Evolutionary conservation across 2,888 invertebrate genomes (phyloP), one percentile per base, ranked within the genome.

Genomic region (Aporophyla nigra): DNA sequence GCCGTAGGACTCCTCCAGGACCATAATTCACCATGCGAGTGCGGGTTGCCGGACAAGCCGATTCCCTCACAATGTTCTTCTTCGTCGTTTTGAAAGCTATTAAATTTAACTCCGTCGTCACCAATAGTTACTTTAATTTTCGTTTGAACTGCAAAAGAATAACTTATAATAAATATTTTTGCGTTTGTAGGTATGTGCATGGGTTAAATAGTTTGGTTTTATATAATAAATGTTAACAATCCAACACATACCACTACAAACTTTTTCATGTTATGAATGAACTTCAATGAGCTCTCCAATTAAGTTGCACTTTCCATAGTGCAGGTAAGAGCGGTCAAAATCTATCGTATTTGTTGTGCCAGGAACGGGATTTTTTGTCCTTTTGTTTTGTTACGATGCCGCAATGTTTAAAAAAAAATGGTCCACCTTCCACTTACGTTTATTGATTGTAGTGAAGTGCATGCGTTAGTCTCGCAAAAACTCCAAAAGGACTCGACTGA

Each of bases 51-150:
- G 43, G 43, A 46, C 43, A 46, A 10, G 43, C 43, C 6, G 7
- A 24, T 56, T 58, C 27, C 24, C 16, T 58, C 27, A 58, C 56
- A 3, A 7, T 27, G 27, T 7, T 16, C 16, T 58, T 27, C 24
- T 7, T 24, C 16, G 2, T 16, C 27, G 56, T 27, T 58, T 58
- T 27, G 27, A 14, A 0, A 56, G 24, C 14, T 19, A 33, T 33
- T 9, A 33, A 19, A 7, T 19, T 7, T 40, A 3, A 21, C 12
- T 19, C 1, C 19, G 12, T 49, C 7, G 33, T 33, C 12, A 9
- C n/a, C 65, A 33, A 9, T 40, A 33, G n/a, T 56, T 9, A n/a
- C n/a, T 54, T 72, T 21, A 10, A 33, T 69, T 56, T 70, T 27
- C 40, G 9, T 40, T 54, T 71, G 5, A 9, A 65, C 21, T 49